Base-by-base conservation (phyloP, 2,113 vertebrate species). In the Coregonus clupeaformis region DNA sequence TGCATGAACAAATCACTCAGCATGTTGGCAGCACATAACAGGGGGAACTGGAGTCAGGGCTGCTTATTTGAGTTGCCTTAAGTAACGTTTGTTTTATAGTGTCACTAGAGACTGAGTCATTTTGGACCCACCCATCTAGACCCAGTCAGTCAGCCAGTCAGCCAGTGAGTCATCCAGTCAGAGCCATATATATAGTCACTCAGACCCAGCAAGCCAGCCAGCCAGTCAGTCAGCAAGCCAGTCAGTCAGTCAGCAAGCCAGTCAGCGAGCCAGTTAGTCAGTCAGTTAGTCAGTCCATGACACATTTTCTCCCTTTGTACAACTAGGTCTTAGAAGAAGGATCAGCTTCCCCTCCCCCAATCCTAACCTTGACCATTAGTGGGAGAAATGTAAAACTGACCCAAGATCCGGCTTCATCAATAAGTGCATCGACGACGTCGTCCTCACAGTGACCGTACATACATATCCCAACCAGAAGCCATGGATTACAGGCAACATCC, bases 91-190 rank as follows among this genome's bases (percentile, higher is more conserved):
- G 62, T 77, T 81, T 77, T 60, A 2, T 1, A 6, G 55, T 70
- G 81, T 55, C 71, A 6, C 22, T n/a, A 7, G 4, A 12, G 0
- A 75, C 84, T 86, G 85, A 89, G 62, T 89, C 89, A 90, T 84
- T 65, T 22, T 74, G 22, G 80, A 88, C 86, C 84, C 0, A 7
- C 29, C 12, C 25, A 73, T 69, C 45, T 62, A 13, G 22, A 52
- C 13, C 4, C 62, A 64, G 5, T 9, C 11, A 55, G 69, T 11
- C 36, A 42, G 2, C 9, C 36, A 42, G 36, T 11, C 36, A 42
- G 9, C 9, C 36, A 42, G 36, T 42, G 9, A 36, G 36, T 42
- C 36, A 36, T 36, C 36, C 36, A 36, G 36, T 24, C 22, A 24
- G 59, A 49, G 47, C 47, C 62, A 64, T n/a, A n/a, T n/a, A n/a